Conservation (phyloP, 2,797 vertebrate genomes). For the Psittacula derbiana region DNA sequence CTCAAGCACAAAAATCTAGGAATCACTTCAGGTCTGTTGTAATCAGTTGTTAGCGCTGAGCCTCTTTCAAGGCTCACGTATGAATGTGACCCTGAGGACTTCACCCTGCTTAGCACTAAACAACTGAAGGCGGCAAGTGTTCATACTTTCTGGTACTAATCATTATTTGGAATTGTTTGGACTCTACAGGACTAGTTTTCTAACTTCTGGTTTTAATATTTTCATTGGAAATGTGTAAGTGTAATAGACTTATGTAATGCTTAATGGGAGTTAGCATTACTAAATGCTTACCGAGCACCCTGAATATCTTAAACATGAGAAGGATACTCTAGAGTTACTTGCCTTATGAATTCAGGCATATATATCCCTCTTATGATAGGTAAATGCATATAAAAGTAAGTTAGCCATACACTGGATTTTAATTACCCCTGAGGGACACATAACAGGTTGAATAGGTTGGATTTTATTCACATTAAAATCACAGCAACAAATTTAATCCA, state of each 20-base stretch:
- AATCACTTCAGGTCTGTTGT: neutral
- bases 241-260: neutral
- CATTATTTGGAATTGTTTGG: neutral
- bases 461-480: neutral
- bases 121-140: neutral
- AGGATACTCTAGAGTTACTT: neutral
- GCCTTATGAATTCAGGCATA: neutral
- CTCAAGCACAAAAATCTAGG: neutral
- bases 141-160: neutral
- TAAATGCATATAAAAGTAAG: neutral
- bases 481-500: neutral
- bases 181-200: neutral
- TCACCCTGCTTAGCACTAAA: neutral
- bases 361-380: neutral
- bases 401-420: neutral
- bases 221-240: neutral
- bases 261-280: neutral
- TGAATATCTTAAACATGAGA: neutral
- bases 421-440: neutral
- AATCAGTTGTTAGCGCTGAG: neutral
- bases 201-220: slow-evolving; percentile 14
- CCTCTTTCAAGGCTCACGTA: fast-evolving
- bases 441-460: neutral
- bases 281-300: neutral
- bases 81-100: neutral